Evolutionary conservation across 2,888 invertebrate species (phyloP), one percentile per base, ranked within the genome.

Genomic region (Drosophila quasianomalipes): DNA sequence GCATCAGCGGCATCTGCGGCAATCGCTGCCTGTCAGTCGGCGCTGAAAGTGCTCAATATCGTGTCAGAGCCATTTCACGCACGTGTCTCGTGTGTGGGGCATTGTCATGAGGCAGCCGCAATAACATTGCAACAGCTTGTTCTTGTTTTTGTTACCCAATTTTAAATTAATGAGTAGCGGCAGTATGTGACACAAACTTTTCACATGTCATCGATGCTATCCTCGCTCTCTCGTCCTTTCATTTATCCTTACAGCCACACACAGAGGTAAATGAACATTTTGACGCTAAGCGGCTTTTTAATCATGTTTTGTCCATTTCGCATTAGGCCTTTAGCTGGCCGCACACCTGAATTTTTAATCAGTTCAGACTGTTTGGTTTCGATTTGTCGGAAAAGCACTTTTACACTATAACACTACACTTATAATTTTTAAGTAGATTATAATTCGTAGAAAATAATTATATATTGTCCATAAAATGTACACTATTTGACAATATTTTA

Each of bases 121-220:
- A 75, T 76, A 70, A 70, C 76, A 76, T 67, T 81, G 76, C 70
- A 78, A 65, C 82, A 76, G 74, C 66, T 71, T 69, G 58, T 65
- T 68, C 55, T 57, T 66, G 67, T 37, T 68, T 53, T 67, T 47
- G 44, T 22, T 44, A 5, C 44, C 22, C 82, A 60, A 70, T 87
- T 85, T 89, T 85, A 75, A 85, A 89, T 89, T 85, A 85, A 89
- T 85, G 90, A 85, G 88, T 82, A 78, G 67, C 69, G 60, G 60
- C 67, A 66, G 63, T 63, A 64, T 74, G 72, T 69, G 64, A 61
- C 65, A 64, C 64, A 62, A 62, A 9, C 70, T 81, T 65, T 68
- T 67, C 67, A 54, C 68, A 64, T 76, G 76, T 74, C 73, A 63
- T 47, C 76, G 67, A 33, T 70, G 60, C 52, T 41, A 44, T 58